Evolutionary conservation across 2,888 invertebrate genomes (phyloP), one percentile per base, ranked within the genome.

Genomic region (Esperia sulphurella): DNA sequence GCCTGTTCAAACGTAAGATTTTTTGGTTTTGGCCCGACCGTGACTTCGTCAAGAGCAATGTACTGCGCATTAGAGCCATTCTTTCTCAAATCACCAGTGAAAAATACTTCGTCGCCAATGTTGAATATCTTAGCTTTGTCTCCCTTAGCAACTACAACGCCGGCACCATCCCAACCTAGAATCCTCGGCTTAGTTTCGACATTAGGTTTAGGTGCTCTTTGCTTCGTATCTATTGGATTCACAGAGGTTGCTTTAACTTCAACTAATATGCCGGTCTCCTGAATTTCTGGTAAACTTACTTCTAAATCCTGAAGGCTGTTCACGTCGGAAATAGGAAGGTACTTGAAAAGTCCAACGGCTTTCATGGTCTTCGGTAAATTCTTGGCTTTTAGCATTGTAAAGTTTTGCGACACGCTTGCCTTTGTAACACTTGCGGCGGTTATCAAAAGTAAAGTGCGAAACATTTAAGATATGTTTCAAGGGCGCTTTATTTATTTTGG

Each of bases 111-210:
- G 45, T 87, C 85, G 0, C 84, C 85, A n/a, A 80, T 51, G 10
- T 79, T 75, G 30, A 79, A 77, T 28, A 62, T 51, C 47, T 68
- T 72, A 0, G 71, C 68, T 8, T 63, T 52, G 8, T 68, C 67
- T 14, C 85, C 88, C 55, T 74, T 83, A 12, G 66, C 73, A 1
- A 76, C 81, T 0, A 88, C 67, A 13, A 82, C 55, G 14, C 88
- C 88, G 4, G 88, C 68, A 14, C 88, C 88, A 50, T 88, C 88
- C 71, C 77, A 86, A 41, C 88, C 88, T 21, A 88, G 64, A 48
- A 88, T 79, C 28, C 75, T 68, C 0, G 85, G 79, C 1, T 58
- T 46, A 0, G 60, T 52, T 63, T 83, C 82, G n/a, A 79, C 54
- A 43, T 59, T 62, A 1, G 78, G 64, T 50, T 84, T 86, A 2